Conservation (phyloP, 2,797 vertebrate species). For the Chromis chromis region DNA sequence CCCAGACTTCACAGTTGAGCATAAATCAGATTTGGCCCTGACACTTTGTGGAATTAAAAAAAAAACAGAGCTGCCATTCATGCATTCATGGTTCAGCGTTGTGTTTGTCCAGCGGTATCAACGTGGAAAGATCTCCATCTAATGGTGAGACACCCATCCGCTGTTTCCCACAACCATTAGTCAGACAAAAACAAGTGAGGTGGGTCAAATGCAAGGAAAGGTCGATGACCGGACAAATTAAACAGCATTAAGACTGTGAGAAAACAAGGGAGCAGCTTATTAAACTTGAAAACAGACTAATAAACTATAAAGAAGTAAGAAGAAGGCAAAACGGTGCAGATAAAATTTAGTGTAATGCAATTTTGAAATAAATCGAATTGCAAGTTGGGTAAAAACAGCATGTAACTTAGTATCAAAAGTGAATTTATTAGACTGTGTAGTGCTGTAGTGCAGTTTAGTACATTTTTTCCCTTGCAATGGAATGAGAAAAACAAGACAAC, state of each 20-base stretch:
- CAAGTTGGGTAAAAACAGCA: no score
- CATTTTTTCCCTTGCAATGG: no score
- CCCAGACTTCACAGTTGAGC: not conserved
- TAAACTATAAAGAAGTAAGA: no score
- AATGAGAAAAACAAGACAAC: no score
- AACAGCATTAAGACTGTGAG: not conserved
- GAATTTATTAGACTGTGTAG: no score
- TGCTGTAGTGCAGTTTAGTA: no score
- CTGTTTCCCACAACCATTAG: constrained; percentile 19
- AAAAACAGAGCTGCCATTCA: not conserved
- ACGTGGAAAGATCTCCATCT: constrained; percentile 47
- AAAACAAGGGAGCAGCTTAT: not conserved
- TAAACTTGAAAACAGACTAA: not conserved
- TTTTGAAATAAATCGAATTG: no score
- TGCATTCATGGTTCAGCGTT: not conserved
- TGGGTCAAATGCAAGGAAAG: not conserved
- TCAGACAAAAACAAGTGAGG: not conserved
- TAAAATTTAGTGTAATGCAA: no score
- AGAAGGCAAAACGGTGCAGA: no score
- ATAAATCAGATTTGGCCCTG: not conserved
- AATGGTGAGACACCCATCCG: constrained; percentile 32
- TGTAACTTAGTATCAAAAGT: no score
- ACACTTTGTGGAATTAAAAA: not conserved
- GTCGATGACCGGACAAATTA: not conserved
- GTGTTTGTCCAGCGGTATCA: constrained; percentile 1